These are phyloP conservation scores for Acholoe squamosa DNA, from an alignment of 2,888 invertebrate species.

Conservation along the genomic window DNA sequence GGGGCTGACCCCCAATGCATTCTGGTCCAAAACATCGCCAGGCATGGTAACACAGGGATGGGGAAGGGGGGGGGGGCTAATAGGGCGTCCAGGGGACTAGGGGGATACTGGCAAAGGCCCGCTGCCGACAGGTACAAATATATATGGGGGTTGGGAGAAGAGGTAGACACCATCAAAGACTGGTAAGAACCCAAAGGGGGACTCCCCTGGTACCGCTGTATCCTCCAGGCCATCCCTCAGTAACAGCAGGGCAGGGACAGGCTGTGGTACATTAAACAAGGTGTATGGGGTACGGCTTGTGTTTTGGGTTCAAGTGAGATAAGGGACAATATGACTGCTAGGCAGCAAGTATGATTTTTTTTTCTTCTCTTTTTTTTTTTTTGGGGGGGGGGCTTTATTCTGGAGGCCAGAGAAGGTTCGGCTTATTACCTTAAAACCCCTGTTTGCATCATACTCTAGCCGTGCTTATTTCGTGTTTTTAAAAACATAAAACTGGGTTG, in stretches of 20 bases:
- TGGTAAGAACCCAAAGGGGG: background rate
- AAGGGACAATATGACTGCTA: too few relatives aligned
- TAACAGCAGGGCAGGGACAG: background rate
- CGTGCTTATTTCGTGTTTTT: too few relatives aligned
- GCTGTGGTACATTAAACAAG: background rate
- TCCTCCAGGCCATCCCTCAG: background rate
- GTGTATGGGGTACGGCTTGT: background rate
- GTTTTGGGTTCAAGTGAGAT: too few relatives aligned
- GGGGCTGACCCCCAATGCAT: background rate
- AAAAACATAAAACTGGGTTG: too few relatives aligned
- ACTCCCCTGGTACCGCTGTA: background rate
- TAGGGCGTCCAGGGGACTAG: background rate
- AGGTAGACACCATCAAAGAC: slow-evolving; percentile 4
- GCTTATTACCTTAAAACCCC: too few relatives aligned
- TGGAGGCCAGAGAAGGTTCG: too few relatives aligned
- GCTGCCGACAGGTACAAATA: background rate
- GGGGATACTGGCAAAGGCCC: background rate
- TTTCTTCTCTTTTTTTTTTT: too few relatives aligned
- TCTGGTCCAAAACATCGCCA: background rate
- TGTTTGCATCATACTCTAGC: too few relatives aligned
- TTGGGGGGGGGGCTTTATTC: too few relatives aligned
- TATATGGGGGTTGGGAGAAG: background rate
- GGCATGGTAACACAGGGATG: background rate
- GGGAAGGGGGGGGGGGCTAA: background rate
- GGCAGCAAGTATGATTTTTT: too few relatives aligned